phyloP scores from a whole-genome alignment of 2,113 vertebrate species.

The Conger conger region DNA sequence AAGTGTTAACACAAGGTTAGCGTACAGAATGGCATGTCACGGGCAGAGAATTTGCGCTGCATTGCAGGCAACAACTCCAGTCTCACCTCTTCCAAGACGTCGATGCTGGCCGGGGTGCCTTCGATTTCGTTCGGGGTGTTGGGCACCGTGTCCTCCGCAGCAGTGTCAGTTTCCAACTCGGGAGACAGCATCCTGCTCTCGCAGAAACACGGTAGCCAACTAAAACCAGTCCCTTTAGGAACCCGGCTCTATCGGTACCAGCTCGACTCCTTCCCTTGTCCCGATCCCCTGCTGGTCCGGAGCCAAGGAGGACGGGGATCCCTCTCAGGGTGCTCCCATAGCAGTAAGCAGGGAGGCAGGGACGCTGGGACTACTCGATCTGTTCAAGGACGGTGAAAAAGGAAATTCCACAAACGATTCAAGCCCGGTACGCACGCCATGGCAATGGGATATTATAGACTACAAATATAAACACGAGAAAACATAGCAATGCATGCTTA shows the following conservation, averaged over 20 bases:
- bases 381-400: slow-evolving; percentile 29
- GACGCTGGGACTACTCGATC: slow-evolving; percentile 55
- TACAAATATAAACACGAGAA: not conserved
- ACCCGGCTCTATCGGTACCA: slow-evolving; percentile 10
- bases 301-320: slow-evolving; percentile 63
- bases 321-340: slow-evolving; percentile 56
- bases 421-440: slow-evolving; percentile 13
- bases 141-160: slow-evolving; percentile 63
- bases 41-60: not conserved
- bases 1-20: slow-evolving; percentile 3
- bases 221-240: slow-evolving; percentile 2
- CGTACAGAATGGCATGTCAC: not conserved
- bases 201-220: slow-evolving; percentile 43
- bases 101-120: slow-evolving; percentile 57
- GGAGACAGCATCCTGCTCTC: slow-evolving; percentile 69
- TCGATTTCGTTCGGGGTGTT: slow-evolving; percentile 52
- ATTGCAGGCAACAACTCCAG: not conserved
- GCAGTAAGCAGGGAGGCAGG: slow-evolving; percentile 58
- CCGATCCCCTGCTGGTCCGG: slow-evolving; percentile 45
- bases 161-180: slow-evolving; percentile 60
- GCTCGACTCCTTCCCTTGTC: slow-evolving; percentile 26
- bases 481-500: not conserved
- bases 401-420: slow-evolving; percentile 20
- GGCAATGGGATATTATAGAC: not conserved
- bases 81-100: slow-evolving; percentile 66